phyloP scores from a whole-genome alignment of 2,113 vertebrate genomes.

The Urocolius indicus region DNA sequence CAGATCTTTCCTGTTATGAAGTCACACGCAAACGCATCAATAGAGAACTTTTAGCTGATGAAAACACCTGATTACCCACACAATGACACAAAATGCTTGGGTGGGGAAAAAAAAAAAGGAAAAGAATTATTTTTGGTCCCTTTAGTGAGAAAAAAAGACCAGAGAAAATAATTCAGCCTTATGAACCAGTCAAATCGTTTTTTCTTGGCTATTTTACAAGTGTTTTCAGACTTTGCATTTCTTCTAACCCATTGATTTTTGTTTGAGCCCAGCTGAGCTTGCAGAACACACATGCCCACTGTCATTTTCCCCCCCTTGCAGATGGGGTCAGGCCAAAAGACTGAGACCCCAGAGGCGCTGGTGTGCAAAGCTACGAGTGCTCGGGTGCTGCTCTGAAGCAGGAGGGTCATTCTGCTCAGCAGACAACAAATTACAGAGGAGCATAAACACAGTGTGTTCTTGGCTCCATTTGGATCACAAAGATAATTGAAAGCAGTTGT shows the following conservation, averaged over 20 bases:
- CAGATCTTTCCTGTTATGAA: background rate
- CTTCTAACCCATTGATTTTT: background rate
- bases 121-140: background rate
- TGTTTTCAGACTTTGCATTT: background rate
- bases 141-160: background rate
- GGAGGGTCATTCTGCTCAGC: background rate
- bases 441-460: background rate
- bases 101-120: background rate
- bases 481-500: slow-evolving; percentile 1
- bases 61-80: background rate
- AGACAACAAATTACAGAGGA: background rate
- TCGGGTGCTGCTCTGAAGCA: background rate
- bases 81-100: background rate
- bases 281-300: background rate
- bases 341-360: accelerated
- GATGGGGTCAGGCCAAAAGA: background rate
- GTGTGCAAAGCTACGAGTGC: background rate
- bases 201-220: background rate
- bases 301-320: background rate
- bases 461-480: background rate
- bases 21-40: background rate
- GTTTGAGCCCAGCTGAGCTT: background rate
- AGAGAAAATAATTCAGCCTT: background rate
- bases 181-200: background rate
- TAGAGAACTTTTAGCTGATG: background rate